Base-by-base conservation (phyloP, 2,113 vertebrate species). In the Melospiza georgiana region DNA sequence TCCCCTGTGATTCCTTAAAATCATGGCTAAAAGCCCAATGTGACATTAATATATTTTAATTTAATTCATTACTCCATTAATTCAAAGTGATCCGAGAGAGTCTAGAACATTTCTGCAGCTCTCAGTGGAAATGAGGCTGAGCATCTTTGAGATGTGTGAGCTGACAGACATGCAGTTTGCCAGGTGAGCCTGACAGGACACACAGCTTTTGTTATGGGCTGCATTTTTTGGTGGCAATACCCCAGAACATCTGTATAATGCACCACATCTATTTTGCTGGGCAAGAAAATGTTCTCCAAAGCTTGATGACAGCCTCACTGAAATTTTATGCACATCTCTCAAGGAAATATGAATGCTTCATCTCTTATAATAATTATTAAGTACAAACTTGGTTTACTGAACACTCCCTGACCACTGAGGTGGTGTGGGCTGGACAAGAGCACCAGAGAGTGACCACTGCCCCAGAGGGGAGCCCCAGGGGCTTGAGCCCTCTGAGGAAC, bases 11-110 rank as follows among this genome's bases (percentile, higher is more conserved):
- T 59, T 93, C 78, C 81, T 87, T 83, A 83, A 89, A 95, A 89
- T 89, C 49, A 33, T 39, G 58, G 77, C 62, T 91, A 78, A 89
- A 94, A 91, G 89, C 69, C 80, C 37, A 63, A 87, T 16, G 71
- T 1, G 33, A 95, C 74, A 80, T 80, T 85, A 87, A 91, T 83
- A 35, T 65, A 77, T 92, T 93, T 82, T 78, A 92, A 94, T 90
- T 76, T 12, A 94, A 94, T 89, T 93, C 37, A 87, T 94, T 83
- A 79, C 0, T 3, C 17, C 6, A 4, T 83, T 97, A 95, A 82
- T 69, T 73, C 37, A 63, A 80, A 82, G 51, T 46, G 82, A 95
- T 82, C 84, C 35, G 59, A 91, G 58, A 51, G 44, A 87, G 63
- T 57, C 67, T 62, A 84, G 54, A 94, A 91, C 51, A 87, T 71